phyloP scores from a whole-genome alignment of 2,797 vertebrate genomes.

The Lycodopsis pacificus region DNA sequence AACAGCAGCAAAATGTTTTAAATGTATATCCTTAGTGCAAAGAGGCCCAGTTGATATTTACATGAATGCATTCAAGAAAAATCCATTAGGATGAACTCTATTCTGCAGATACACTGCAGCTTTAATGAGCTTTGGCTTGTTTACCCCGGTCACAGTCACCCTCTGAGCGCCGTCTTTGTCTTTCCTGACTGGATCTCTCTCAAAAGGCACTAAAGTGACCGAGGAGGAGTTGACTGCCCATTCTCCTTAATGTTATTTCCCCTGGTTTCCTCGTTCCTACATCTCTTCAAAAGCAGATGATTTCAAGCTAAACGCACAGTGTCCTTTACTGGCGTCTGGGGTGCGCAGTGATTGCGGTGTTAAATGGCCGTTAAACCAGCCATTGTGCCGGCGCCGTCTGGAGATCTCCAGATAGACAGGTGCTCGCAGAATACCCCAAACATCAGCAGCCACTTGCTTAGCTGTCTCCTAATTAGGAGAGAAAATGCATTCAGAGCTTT shows the following conservation, averaged over 20 bases:
- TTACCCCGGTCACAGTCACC: slow-evolving; percentile 38
- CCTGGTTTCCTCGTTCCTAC: slow-evolving; percentile 32
- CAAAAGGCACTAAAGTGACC: slow-evolving; percentile 45
- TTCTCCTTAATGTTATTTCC: slow-evolving; percentile 59
- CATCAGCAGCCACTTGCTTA: slow-evolving; percentile 66
- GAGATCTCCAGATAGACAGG: slow-evolving; percentile 75
- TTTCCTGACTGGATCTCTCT: slow-evolving; percentile 28
- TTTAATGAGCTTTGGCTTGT: slow-evolving; percentile 32
- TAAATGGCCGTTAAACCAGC: slow-evolving; percentile 77
- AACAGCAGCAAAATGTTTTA: not conserved
- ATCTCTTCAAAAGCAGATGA: slow-evolving; percentile 62
- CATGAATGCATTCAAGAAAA: slow-evolving; percentile 11
- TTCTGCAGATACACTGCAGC: not conserved
- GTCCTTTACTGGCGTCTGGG: slow-evolving; percentile 69
- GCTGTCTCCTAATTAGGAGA: slow-evolving; percentile 77
- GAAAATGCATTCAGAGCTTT: slow-evolving; percentile 61
- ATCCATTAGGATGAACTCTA: not conserved
- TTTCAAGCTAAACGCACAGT: slow-evolving; percentile 64
- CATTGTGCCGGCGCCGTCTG: slow-evolving; percentile 71
- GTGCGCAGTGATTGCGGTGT: slow-evolving; percentile 65
- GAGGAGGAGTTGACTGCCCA: slow-evolving; percentile 45
- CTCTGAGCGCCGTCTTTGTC: slow-evolving; percentile 7
- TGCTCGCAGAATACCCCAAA: slow-evolving; percentile 64
- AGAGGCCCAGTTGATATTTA: not conserved
- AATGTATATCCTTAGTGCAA: not conserved